These are phyloP conservation scores for Camelus dromedarius DNA, from an alignment of 2,113 vertebrate species.

Conservation along the genomic window DNA sequence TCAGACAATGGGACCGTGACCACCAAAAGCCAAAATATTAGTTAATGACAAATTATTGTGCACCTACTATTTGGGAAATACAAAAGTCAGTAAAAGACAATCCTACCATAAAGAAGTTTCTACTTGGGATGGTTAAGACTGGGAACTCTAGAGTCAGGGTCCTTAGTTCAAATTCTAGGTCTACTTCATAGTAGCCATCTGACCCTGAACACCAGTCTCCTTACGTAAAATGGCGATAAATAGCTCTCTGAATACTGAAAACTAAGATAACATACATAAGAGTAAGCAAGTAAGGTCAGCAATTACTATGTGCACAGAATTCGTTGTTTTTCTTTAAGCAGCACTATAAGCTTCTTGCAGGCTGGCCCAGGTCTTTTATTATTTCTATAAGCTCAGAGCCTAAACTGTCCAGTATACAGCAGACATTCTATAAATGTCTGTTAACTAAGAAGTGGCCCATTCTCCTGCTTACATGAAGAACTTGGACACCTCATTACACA, in stretches of 20 bases:
- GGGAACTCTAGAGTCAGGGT: not conserved
- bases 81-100: not conserved
- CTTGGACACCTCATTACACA: not conserved
- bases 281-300: not conserved
- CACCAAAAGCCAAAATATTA: not conserved
- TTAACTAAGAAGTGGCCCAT: not conserved
- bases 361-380: not conserved
- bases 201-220: not conserved
- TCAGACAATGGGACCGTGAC: not conserved
- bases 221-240: not conserved
- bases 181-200: not conserved
- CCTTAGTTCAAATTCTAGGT: not conserved
- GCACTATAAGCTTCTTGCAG: not conserved
- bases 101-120: not conserved
- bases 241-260: not conserved
- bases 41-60: not conserved
- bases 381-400: not conserved
- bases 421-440: not conserved
- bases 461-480: not conserved
- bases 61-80: not conserved
- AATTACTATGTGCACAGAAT: not conserved
- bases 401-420: not conserved
- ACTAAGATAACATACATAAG: not conserved
- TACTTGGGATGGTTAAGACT: not conserved
- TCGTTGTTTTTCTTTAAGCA: not conserved